Evolutionary conservation across 2,888 invertebrate species (phyloP), one percentile per base, ranked within the genome.

Genomic region (Drosophila prolongata): DNA sequence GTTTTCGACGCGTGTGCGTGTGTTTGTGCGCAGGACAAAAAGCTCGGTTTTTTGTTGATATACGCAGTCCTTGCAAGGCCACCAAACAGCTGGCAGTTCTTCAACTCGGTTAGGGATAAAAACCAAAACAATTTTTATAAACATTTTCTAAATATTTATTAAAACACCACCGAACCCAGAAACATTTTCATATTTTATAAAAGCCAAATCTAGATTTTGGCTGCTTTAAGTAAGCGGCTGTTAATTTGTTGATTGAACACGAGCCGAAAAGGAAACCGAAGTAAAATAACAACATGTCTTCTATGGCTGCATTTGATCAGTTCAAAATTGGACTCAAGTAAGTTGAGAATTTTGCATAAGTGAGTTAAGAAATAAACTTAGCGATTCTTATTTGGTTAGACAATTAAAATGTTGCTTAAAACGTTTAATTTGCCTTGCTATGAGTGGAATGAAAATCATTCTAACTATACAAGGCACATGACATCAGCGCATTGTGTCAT

Each of bases 291-390:
- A 90, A 85, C 66, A 91, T 91, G 91, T 81, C 91, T 75, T 90
- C 91, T 50, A 84, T 91, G 80, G 89, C 91, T 71, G 90, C 91
- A 59, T 77, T 91, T 78, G 91, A 91, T 76, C 91, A 91, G 83
- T 87, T 91, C 42, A 91, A 91, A 84, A 87, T 91, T 75, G 91
- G 91, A 67, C 80, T 91, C 46, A 91, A 91, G 91, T 91, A 90
- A 91, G 91, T 87, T 47, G 43, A 38, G n/a, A 3, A 27, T n/a
- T 5, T 5, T 4, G 27, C 9, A 3, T 27, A 13, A 24, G 11
- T 0, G 2, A 24, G 19, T 2, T 44, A n/a, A 47, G 27, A n/a
- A 30, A n/a, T 10, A n/a, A 46, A 24, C 3, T 19, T 10, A 0
- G 10, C 14, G 47, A 11, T 30, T 37, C 57, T n/a, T 60, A 27